These are phyloP conservation scores for Falco biarmicus DNA, from an alignment of 2,797 vertebrate species.

Conservation along the genomic window DNA sequence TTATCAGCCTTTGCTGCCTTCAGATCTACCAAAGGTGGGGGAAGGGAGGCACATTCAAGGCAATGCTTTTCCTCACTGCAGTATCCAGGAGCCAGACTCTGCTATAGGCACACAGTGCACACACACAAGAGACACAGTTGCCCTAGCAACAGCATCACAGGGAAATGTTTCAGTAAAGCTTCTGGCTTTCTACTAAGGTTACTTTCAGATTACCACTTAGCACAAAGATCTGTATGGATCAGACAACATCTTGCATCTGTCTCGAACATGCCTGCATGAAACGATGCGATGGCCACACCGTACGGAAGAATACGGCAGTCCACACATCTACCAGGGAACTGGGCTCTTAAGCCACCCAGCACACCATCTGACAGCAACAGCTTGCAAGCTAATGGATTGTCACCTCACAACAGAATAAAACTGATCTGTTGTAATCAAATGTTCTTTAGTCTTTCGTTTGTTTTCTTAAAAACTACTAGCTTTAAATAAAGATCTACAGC, in stretches of 20 bases:
- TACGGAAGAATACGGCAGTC: not conserved
- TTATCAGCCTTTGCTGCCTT: not conserved
- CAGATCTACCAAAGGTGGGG: not conserved
- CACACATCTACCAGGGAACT: not conserved
- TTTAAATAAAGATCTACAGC: not conserved
- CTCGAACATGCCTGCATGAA: not conserved
- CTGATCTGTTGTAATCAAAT: not conserved
- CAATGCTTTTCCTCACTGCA: conserved; percentile 33
- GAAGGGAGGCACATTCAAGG: not conserved
- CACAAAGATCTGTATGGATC: not conserved
- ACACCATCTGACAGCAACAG: not conserved
- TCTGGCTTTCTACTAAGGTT: conserved; percentile 5
- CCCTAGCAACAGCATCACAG: conserved; percentile 58
- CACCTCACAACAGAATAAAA: not conserved
- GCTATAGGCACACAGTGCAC: not conserved
- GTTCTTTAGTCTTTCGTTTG: not conserved
- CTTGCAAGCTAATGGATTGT: not conserved
- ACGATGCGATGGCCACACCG: not conserved
- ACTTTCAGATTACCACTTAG: conserved; percentile 4
- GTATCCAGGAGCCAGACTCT: not conserved
- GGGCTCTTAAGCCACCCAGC: not conserved
- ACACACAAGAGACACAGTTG: conserved; percentile 52
- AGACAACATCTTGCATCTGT: conserved; percentile 21
- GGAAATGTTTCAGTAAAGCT: conserved; percentile 30
- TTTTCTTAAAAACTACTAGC: not conserved